phyloP scores from a whole-genome alignment of 2,797 vertebrate genomes.

The Etheostoma perlongum region DNA sequence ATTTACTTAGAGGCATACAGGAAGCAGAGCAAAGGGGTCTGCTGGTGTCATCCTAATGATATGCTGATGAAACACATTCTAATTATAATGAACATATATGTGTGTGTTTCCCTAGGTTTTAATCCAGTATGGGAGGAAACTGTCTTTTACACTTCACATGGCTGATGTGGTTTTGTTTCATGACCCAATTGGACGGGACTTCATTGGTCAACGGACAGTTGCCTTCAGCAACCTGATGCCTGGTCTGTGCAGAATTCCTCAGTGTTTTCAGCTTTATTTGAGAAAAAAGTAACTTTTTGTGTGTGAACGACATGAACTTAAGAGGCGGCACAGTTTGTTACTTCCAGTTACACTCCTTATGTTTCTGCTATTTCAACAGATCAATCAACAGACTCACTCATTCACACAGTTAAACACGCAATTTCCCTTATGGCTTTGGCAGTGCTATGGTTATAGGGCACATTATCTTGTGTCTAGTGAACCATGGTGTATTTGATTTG shows the following conservation, averaged over 20 bases:
- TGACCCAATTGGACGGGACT: conserved; percentile 97
- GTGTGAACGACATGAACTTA: conserved; percentile 25
- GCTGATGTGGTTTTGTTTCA: conserved; percentile 95
- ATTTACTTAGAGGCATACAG: conserved; percentile 51
- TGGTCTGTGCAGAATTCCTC: conserved; percentile 77
- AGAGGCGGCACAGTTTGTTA: conserved; percentile 37
- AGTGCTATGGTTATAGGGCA: conserved; percentile 18
- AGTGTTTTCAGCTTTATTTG: conserved; percentile 7
- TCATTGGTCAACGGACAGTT: conserved; percentile 96
- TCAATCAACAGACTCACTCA: conserved; percentile 21
- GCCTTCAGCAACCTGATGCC: conserved; percentile 97
- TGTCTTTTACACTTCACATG: conserved; percentile 98
- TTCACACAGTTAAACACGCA: neutral
- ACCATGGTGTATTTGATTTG: conserved; percentile 44
- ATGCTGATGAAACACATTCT: neutral
- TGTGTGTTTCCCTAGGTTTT: conserved; percentile 86
- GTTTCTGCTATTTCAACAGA: conserved; percentile 26
- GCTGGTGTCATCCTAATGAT: conserved; percentile 36
- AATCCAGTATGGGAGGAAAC: conserved; percentile 99
- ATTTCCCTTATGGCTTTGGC: conserved; percentile 20
- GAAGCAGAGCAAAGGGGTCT: conserved; percentile 38
- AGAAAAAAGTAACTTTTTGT: conserved; percentile 1
- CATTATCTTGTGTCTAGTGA: conserved; percentile 45
- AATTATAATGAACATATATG: conserved; percentile 14
- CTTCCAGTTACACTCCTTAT: conserved; percentile 13